Evolutionary conservation across 1,140 invertebrate species (phyloP).

Genomic region (Cepaea nemoralis): DNA sequence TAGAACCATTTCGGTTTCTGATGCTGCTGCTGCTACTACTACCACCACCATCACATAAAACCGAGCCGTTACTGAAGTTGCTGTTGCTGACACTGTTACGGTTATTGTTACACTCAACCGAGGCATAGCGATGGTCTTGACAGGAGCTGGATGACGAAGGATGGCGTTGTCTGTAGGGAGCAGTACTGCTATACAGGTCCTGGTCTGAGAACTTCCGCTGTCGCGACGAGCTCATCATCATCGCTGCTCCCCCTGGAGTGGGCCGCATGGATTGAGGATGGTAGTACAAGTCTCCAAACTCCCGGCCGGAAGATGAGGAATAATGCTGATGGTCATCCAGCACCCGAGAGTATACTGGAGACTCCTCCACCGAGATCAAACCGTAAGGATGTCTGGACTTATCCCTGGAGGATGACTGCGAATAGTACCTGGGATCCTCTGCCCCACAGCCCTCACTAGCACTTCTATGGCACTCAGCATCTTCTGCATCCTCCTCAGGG

Average conservation of each 20-base stretch:
- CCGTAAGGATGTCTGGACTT: conserved; percentile 30
- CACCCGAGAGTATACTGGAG: conserved; percentile 18
- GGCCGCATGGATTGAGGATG: background rate
- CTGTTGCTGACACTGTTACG: conserved; percentile 1
- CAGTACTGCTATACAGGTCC: conserved; percentile 45
- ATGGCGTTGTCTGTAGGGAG: conserved; percentile 37
- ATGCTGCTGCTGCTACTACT: background rate
- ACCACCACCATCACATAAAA: background rate
- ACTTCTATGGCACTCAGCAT: background rate
- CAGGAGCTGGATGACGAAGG: conserved; percentile 31
- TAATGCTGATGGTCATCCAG: conserved; percentile 14
- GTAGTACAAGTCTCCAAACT: conserved; percentile 19
- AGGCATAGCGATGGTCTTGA: conserved; percentile 42
- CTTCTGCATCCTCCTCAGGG: conserved; percentile 9
- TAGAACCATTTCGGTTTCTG: conserved; percentile 5
- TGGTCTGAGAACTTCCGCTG: conserved; percentile 47
- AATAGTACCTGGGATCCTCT: conserved; percentile 12
- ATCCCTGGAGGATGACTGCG: background rate
- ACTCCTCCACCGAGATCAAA: conserved; percentile 38
- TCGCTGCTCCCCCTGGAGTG: background rate
- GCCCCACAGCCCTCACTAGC: background rate
- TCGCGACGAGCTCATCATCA: background rate
- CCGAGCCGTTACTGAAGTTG: background rate
- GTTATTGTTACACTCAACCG: conserved; percentile 40
- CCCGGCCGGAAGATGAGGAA: background rate